Evolutionary conservation across 2,113 vertebrate species (phyloP).

Genomic region (Siniperca knerii): DNA sequence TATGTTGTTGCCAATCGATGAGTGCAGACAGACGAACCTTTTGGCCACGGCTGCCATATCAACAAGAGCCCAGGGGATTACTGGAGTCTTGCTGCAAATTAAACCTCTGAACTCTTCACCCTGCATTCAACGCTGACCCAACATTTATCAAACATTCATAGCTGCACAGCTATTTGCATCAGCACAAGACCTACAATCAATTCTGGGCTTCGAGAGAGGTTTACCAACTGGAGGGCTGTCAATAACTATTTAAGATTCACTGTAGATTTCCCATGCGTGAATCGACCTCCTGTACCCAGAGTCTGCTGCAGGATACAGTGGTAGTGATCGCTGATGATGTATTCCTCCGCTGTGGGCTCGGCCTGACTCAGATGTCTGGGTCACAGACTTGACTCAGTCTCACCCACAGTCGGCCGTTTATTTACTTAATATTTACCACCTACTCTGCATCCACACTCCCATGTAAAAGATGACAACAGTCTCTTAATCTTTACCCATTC

Average conservation of each 20-base stretch:
- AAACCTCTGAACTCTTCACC: conserved; percentile 75
- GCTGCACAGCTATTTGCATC: conserved; percentile 64
- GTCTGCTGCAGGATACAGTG: conserved; percentile 25
- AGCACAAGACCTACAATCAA: conserved; percentile 64
- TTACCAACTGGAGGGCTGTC: conserved; percentile 69
- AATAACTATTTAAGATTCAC: conserved; percentile 70
- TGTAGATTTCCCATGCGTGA: conserved; percentile 54
- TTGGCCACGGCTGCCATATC: conserved; percentile 24
- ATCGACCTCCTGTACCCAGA: conserved; percentile 28
- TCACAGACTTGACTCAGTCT: background rate
- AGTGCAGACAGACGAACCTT: conserved; percentile 45
- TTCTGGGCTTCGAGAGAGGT: conserved; percentile 48
- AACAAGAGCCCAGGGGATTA: conserved; percentile 29
- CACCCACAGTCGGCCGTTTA: background rate
- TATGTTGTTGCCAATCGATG: conserved; percentile 62
- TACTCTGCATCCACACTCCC: background rate
- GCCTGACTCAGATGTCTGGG: conserved; percentile 17
- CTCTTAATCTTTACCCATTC: background rate
- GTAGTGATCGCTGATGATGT: conserved; percentile 22
- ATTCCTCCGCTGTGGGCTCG: background rate
- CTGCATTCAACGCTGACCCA: conserved; percentile 34
- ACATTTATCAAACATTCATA: conserved; percentile 74
- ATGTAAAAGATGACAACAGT: background rate
- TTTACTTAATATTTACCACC: conserved; percentile 17
- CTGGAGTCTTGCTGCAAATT: conserved; percentile 50